Evolutionary conservation across 1,140 invertebrate genomes (phyloP), one percentile per base, ranked within the genome.

Genomic region (Apis florea): DNA sequence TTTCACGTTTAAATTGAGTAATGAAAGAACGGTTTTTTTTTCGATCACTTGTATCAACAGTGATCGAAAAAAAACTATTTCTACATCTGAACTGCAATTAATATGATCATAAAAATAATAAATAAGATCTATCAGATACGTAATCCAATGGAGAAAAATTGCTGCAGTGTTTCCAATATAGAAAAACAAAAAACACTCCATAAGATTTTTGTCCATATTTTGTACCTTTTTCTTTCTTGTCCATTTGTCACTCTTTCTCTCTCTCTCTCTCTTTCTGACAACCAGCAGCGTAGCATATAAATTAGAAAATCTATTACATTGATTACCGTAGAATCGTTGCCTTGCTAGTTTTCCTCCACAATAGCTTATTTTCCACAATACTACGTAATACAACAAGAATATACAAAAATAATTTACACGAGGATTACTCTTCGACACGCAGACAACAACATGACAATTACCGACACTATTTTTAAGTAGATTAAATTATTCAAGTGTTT

Each of bases 241-340:
- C 10, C 31, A 17, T 17, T 17, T 54, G 40, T 59, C 40, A 54
- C 53, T 54, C 53, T 56, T 4, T 67, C 24, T 15, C 5, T 15
- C 31, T 40, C 31, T 40, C 5, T 40, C 6, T 40, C 31, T 40
- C 56, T 51, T 2, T 61, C 47, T 12, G 31, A 76, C n/a, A 19
- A 78, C n/a, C 21, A 58, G 15, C 70, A 24, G n/a, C 58, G 77
- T 79, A 83, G 77, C 49, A 17, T 82, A 77, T 66, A 54, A 10
- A 77, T 26, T 66, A 82, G 67, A 69, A 17, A 47, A 53, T 58
- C 64, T 51, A n/a, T 24, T 59, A 72, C 24, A 54, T 6, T 21
- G 13, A 59, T 19, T 31, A 73, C 19, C 53, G 64, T 76, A 68
- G 56, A 58, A 51, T 59, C 21, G 54, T 69, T 76, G 73, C 79